Evolutionary conservation across 2,888 invertebrate genomes (phyloP), one percentile per base, ranked within the genome.

Genomic region (Panzeria rudis): DNA sequence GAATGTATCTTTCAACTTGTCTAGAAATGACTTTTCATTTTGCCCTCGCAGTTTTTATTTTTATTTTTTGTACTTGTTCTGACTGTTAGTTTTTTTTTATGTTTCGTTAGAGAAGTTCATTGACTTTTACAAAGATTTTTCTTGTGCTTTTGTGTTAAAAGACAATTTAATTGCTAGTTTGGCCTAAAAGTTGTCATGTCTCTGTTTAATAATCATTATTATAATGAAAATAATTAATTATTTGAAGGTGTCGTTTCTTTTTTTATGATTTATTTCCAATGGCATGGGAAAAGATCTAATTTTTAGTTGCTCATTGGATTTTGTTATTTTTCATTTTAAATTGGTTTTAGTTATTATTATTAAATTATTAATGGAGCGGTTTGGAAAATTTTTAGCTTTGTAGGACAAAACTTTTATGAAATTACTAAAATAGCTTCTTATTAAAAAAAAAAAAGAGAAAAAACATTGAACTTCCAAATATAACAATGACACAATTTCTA

Each of bases 31-130:
- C 17, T 32, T 35, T 59, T 59, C 17, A 59, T 35, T 11, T 17
- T 32, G 23, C 4, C 50, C 32, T 50, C 52, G 35, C 9, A 47
- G 2, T 17, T 23, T 59, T 44, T 59, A 11, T 59, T 35, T 20
- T 76, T 41, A 1, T 54, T 73, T 38, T 35, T 44, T 17, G 17
- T 81, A 56, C n/a, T 20, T 73, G 13, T 13, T 47, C 59, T 44
- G 17, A 11, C 32, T 20, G 32, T 44, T 56, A 41, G 29, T 52
- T 68, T 15, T 62, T 44, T 38, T 61, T 72, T 59, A 41, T 29
- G 3, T 38, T 35, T 35, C 29, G 50, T 64, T 41, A 64, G 56
- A 75, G 62, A 79, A 79, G 75, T 79, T 84, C 78, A 83, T 69
- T 78, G 73, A 73, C 83, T 75, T 61, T 59, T 47, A 44, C 15